These are phyloP conservation scores for Ennomos fuscantarius DNA, from an alignment of 2,888 invertebrate species.

Conservation along the genomic window DNA sequence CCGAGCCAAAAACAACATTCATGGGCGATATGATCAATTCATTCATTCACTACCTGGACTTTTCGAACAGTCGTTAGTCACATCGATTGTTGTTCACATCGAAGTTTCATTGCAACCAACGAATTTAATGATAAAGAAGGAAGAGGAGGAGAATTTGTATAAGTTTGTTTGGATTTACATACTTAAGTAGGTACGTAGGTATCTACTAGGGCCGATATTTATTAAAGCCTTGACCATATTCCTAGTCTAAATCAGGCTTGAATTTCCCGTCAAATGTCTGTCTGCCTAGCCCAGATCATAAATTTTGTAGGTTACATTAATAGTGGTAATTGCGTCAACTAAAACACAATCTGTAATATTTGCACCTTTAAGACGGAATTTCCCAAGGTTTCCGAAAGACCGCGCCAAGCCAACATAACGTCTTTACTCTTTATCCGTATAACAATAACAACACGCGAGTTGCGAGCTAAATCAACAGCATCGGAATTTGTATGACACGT, in stretches of 20 bases:
- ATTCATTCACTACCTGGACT: constrained; percentile 26
- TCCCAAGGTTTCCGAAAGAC: constrained; percentile 12
- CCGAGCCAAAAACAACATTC: constrained; percentile 35
- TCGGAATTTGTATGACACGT: constrained; percentile 64
- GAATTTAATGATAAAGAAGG: no score
- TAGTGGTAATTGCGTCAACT: constrained; percentile 10
- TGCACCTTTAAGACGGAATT: constrained; percentile 17
- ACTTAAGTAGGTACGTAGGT: no score
- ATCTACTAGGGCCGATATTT: no score
- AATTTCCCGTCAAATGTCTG: constrained; percentile 3
- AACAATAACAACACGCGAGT: constrained; percentile 1
- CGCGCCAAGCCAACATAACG: constrained; percentile 24
- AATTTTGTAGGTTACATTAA: constrained; percentile 6
- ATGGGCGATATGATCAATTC: constrained; percentile 27
- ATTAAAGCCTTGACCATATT: neutral
- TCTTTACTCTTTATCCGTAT: neutral
- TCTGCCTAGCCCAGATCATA: constrained; percentile 1
- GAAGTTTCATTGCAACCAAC: no score
- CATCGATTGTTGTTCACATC: neutral
- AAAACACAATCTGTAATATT: constrained; percentile 11
- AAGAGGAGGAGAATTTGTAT: no score
- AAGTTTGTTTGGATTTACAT: no score
- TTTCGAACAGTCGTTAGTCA: neutral
- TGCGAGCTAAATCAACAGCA: constrained; percentile 49
- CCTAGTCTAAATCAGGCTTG: constrained; percentile 10